Conservation (phyloP, 2,113 vertebrate species). For the Condylura cristata region DNA sequence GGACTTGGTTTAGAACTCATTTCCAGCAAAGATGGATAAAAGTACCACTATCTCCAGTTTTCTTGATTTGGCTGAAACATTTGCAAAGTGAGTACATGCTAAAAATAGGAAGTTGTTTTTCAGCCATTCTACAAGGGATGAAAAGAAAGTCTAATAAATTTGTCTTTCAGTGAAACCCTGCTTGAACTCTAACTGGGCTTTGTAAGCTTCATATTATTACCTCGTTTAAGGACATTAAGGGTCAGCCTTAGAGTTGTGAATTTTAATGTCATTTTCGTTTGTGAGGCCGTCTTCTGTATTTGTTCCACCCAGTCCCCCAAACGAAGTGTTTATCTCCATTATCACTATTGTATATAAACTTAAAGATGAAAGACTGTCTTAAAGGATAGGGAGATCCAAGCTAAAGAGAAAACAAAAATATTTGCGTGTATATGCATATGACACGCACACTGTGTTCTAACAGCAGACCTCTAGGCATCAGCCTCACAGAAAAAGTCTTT, state of each 20-base stretch:
- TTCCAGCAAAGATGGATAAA: background rate
- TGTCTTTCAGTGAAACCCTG: background rate
- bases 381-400: background rate
- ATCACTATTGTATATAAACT: background rate
- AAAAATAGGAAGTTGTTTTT: constrained; percentile 29
- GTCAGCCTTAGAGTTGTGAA: background rate
- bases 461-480: background rate
- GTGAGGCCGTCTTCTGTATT: background rate
- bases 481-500: background rate
- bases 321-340: background rate
- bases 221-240: background rate
- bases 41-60: background rate
- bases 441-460: background rate
- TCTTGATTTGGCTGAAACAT: background rate
- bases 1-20: background rate
- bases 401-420: background rate
- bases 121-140: background rate
- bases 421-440: background rate
- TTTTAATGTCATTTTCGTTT: background rate
- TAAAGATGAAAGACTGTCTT: background rate
- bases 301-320: background rate
- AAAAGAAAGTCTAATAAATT: constrained; percentile 12
- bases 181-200: background rate
- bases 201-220: background rate
- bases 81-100: background rate